Evolutionary conservation across 1,140 invertebrate genomes (phyloP).

Genomic region (Papilio aristodemus): DNA sequence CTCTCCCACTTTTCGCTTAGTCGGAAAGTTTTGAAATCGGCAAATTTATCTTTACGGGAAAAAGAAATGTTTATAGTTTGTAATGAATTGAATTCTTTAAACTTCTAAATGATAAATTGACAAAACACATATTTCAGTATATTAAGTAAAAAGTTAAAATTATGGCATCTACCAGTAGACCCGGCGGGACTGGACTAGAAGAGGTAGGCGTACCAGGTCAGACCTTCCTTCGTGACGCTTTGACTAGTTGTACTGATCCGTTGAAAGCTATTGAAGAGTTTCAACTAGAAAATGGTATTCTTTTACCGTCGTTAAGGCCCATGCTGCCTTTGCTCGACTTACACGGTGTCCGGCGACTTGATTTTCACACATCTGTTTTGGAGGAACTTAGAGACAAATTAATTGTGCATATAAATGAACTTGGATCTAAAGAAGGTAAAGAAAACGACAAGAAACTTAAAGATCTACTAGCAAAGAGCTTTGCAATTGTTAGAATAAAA

Average conservation of each 20-base stretch:
- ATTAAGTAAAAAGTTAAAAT: background rate
- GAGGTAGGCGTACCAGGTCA: conserved; percentile 96
- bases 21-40: background rate
- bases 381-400: conserved; percentile 96
- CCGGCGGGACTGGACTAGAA: conserved; percentile 85
- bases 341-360: conserved; percentile 93
- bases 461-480: conserved; percentile 95
- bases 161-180: conserved; percentile 73
- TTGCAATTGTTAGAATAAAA: conserved; percentile 94
- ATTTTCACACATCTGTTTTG: conserved; percentile 97
- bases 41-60: conserved; percentile 3
- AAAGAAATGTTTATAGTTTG: conserved; percentile 9
- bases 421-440: conserved; percentile 88
- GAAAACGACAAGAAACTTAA: conserved; percentile 94
- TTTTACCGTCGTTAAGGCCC: conserved; percentile 94
- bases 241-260: conserved; percentile 97
- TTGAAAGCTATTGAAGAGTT: conserved; percentile 98
- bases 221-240: conserved; percentile 91
- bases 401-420: conserved; percentile 92
- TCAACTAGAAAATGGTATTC: conserved; percentile 97
- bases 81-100: background rate
- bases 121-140: background rate
- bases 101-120: background rate
- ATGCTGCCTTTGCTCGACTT: conserved; percentile 97
- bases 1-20: too few relatives aligned